Base-by-base conservation (phyloP, 2,888 invertebrate species). In the Autographa pulchrina region DNA sequence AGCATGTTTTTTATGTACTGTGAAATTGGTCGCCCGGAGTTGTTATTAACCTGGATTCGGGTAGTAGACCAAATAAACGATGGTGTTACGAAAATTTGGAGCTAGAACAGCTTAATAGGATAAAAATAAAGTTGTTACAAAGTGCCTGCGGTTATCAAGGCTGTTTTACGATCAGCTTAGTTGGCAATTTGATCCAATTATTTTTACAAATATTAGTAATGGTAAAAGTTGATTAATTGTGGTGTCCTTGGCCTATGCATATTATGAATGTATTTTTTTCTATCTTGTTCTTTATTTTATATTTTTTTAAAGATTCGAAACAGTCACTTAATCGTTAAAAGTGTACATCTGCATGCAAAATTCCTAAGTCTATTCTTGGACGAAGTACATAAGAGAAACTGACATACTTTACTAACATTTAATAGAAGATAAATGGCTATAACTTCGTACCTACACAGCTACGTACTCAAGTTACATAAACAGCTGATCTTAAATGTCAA, bases 41-140 rank as follows among this genome's bases (percentile, higher is more conserved):
- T 0, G n/a, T 35, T 75, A 54, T 70, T 75, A 70, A 65, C 62
- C 67, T 75, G 48, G 62, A 62, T 70, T 68, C 25, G 52, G 35
- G 67, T 60, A n/a, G 14, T 32, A 32, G 31, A 65, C n/a, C 3
- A 59, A 75, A 66, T 79, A 58, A 61, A 58, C 31, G 25, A 25
- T 64, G 18, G 35, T 2, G 31, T n/a, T 61, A 52, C 9, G 52
- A 25, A 13, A 18, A 18, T 25, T 20, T 64, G 41, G 62, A 43
- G 64, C 64, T 62, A 74, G 43, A 18, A 38, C 13, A 11, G 13
- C n/a, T 43, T 1, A 11, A 11, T 56, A 13, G 14, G 11, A 25
- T 56, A 20, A 56, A 25, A 56, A 56, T 25, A 13, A 56, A 25
- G 9, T 14, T 20, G 13, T 56, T 48, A 48, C n/a, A n/a, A 48